phyloP scores from a whole-genome alignment of 2,113 vertebrate genomes.

The Nerophis lumbriciformis region DNA sequence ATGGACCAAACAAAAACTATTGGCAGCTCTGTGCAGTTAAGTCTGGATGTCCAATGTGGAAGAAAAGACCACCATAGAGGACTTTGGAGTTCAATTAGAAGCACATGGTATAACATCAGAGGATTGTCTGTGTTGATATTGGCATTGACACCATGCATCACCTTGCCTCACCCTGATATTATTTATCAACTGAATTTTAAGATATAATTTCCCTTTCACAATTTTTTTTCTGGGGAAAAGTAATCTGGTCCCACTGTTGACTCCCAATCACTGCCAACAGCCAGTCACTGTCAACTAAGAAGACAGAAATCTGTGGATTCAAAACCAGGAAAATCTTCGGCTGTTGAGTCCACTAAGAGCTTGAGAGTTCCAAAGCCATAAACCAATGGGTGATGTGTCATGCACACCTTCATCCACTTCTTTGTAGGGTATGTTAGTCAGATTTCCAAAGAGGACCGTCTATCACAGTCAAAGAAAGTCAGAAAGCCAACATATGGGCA shows the following conservation, averaged over 20 bases:
- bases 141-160: not conserved
- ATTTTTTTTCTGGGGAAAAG: too few species aligned
- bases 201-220: not conserved
- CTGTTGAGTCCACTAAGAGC: not conserved
- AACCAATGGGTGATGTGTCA: not conserved
- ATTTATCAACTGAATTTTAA: not conserved
- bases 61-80: conserved; percentile 35
- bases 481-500: conserved; percentile 42
- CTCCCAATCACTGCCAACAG: not conserved
- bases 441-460: conserved; percentile 42
- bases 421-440: conserved; percentile 3
- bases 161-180: not conserved
- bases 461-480: conserved; percentile 46
- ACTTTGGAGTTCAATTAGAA: conserved; percentile 28
- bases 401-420: not conserved
- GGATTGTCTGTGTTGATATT: conserved; percentile 1
- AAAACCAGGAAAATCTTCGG: not conserved
- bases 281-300: not conserved
- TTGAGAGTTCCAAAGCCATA: not conserved
- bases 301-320: not conserved
- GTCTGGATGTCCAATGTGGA: not conserved
- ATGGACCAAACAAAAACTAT: too few species aligned
- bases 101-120: conserved; percentile 33
- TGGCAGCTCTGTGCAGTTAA: not conserved
- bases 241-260: too few species aligned